Base-by-base conservation (phyloP, 2,888 invertebrate genomes). In the Mallateleia sp. region DNA sequence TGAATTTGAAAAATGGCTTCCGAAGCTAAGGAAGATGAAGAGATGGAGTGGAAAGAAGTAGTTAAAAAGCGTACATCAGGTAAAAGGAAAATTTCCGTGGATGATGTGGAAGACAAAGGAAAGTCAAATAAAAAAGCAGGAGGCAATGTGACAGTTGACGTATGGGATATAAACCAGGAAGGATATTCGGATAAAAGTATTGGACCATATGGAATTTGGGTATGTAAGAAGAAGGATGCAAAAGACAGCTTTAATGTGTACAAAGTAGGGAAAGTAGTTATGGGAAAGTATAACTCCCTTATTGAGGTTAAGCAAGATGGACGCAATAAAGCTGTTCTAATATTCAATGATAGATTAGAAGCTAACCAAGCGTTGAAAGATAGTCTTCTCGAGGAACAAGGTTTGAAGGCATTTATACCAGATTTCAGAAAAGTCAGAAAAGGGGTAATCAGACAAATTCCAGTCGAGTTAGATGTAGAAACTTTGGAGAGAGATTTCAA, bases 201-300 rank as follows among this genome's bases (percentile, higher is more conserved):
- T 18, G 75, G 75, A 6, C 75, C 75, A 8, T 75, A 9, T 64
- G 54, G 64, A 2, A 28, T 75, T 18, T 75, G 75, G 75, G 18
- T 75, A n/a, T n/a, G n/a, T n/a, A n/a, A n/a, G n/a, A n/a, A n/a
- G n/a, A n/a, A n/a, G n/a, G n/a, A n/a, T n/a, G n/a, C n/a, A n/a
- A 3, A 28, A 15, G 24, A 58, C 20, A 38, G 2, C 20, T 54
- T 77, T 50, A 22, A 64, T n/a, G 64, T 77, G 1, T 77, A 56
- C 18, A 24, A 64, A 14, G 64, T 64, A 14, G 77, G 64, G 3
- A 54, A 54, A 54, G 1, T 54, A 4, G 54, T 28, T 1, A 50
- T 66, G 62, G 20, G n/a, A 1, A 54, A 45, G 3, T 77, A 25
- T 25, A 1, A 0, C 1, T 54, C 62, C 2, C 28, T 72, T 4